Conservation (phyloP, 2,113 vertebrate species). For the Poeciliopsis occidentalis region DNA sequence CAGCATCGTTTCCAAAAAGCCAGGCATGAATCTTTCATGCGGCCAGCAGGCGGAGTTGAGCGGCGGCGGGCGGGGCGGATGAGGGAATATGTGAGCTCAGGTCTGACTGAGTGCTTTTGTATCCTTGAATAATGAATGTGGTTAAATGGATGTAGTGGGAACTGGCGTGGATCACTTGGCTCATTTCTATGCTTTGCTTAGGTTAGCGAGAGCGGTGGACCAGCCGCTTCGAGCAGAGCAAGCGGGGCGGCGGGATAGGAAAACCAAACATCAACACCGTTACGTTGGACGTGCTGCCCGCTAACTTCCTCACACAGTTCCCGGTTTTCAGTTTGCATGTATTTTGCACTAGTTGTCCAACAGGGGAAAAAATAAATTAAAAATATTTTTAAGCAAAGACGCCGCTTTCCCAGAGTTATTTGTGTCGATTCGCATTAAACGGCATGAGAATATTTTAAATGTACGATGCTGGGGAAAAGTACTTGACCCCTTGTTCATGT, state of each 20-base stretch:
- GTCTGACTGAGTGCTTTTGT: slow-evolving; percentile 72
- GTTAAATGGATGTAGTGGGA: slow-evolving; percentile 63
- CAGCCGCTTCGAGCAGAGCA: slow-evolving; percentile 5
- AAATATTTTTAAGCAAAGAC: slow-evolving; percentile 65
- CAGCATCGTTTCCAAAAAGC: slow-evolving; percentile 35
- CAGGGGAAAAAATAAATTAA: slow-evolving; percentile 35
- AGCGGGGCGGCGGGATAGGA: slow-evolving; percentile 29
- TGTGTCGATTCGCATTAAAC: neutral
- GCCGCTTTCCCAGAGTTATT: neutral
- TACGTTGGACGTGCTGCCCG: neutral
- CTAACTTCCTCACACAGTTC: slow-evolving; percentile 25
- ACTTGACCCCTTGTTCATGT: neutral
- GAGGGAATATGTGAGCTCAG: slow-evolving; percentile 60
- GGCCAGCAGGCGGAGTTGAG: slow-evolving; percentile 29
- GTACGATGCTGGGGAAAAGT: neutral
- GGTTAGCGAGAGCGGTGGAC: slow-evolving; percentile 12
- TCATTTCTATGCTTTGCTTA: slow-evolving; percentile 32
- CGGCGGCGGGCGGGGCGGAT: no score
- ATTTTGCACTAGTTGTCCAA: slow-evolving; percentile 74
- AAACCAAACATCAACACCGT: slow-evolving; percentile 11
- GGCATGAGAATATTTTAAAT: neutral
- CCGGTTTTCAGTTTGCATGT: slow-evolving; percentile 70
- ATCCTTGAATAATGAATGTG: slow-evolving; percentile 78
- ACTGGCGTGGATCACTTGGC: slow-evolving; percentile 42
- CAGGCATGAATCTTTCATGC: slow-evolving; percentile 58